Conservation (phyloP, 2,113 vertebrate genomes). For the Phrynocephalus versicolor region DNA sequence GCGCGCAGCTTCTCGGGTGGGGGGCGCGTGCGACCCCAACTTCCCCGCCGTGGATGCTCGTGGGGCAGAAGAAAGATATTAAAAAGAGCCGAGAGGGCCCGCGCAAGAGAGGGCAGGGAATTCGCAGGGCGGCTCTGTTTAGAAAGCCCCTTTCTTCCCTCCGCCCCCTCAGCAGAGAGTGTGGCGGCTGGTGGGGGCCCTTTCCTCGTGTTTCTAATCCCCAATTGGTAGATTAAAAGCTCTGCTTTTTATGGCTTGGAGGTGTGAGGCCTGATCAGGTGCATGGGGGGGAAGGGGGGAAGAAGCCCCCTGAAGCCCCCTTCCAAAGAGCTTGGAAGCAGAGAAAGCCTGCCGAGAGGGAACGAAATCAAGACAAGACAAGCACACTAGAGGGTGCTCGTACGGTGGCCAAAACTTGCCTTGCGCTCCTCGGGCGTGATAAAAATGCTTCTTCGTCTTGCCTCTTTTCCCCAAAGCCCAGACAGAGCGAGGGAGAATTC, state of each 20-base stretch:
- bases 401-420: background rate
- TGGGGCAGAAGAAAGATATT: conserved; percentile 23
- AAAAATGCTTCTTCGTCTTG: background rate
- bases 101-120: background rate
- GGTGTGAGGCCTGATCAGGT: rapidly evolving
- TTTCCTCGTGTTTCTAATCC: background rate
- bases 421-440: background rate
- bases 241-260: background rate
- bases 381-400: conserved; percentile 62
- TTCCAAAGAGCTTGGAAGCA: background rate
- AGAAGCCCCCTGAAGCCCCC: background rate
- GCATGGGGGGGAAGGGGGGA: rapidly evolving
- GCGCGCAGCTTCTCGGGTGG: background rate
- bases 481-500: background rate
- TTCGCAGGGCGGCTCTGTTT: background rate
- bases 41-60: conserved; percentile 45
- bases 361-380: background rate
- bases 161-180: background rate
- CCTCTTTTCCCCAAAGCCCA: background rate
- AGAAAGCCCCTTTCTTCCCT: background rate
- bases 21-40: too few species aligned
- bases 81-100: rapidly evolving
- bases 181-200: background rate
- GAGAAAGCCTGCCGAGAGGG: conserved; percentile 1
- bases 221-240: background rate